Evolutionary conservation across 2,797 vertebrate species (phyloP).

Genomic region (Myioborus melanocephalus): DNA sequence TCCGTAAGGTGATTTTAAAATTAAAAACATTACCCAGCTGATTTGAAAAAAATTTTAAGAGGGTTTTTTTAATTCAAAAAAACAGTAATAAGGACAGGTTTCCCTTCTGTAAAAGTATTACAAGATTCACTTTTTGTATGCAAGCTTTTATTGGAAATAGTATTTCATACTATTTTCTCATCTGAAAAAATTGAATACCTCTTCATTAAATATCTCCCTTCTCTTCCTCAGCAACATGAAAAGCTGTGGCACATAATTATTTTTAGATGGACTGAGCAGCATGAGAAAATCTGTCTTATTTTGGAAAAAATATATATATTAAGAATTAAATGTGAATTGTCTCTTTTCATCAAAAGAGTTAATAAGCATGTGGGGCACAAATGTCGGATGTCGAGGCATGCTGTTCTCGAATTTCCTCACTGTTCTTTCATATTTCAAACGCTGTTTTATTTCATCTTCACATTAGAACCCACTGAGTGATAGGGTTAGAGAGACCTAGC

Average conservation of each 20-base stretch:
- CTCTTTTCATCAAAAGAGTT: constrained; percentile 2
- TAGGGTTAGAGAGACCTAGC: constrained; percentile 43
- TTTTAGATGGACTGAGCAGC: not conserved
- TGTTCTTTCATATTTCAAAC: constrained; percentile 62
- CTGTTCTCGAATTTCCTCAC: constrained; percentile 55
- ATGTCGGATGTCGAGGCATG: not conserved
- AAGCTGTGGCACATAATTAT: not conserved
- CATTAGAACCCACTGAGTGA: constrained; percentile 60
- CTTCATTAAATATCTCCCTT: not conserved
- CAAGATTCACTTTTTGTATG: not conserved
- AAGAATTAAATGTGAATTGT: not conserved
- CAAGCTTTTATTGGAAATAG: not conserved
- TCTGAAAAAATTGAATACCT: not conserved
- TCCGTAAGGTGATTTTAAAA: not conserved
- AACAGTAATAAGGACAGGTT: not conserved
- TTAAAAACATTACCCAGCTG: not conserved
- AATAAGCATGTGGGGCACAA: not conserved
- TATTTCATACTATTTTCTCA: not conserved
- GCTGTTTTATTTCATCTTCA: constrained; percentile 55
- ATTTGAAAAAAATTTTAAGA: not conserved
- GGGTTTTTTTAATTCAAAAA: not conserved
- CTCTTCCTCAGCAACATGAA: not conserved
- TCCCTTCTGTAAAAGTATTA: not conserved
- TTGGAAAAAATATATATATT: not conserved
- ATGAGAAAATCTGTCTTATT: constrained; percentile 17